phyloP scores from a whole-genome alignment of 2,797 vertebrate genomes.

The Sebastes trivittatus region DNA sequence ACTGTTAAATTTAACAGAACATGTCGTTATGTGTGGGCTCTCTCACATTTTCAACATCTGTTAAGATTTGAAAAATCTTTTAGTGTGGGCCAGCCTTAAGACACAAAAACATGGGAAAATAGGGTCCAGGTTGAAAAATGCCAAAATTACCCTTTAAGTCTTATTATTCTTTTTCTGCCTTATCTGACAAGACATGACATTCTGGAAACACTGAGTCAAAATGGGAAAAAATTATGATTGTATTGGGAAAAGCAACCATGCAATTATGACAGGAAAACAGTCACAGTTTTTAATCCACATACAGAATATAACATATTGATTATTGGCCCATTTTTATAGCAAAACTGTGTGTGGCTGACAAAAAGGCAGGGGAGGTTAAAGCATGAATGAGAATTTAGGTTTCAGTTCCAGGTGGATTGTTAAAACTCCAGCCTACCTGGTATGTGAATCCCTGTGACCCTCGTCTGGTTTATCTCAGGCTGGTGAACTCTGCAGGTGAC shows the following conservation, averaged over 20 bases:
- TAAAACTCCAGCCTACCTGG: not conserved
- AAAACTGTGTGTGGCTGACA: not conserved
- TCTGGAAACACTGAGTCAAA: not conserved
- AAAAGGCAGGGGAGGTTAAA: not conserved
- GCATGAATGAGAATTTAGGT: not conserved
- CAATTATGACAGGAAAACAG: not conserved
- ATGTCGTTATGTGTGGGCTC: no score
- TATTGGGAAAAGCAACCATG: not conserved
- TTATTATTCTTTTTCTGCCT: not conserved
- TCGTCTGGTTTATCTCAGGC: not conserved
- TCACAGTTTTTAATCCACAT: not conserved
- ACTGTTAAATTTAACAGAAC: no score
- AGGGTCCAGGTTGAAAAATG: no score
- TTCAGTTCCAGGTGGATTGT: not conserved
- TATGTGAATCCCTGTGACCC: not conserved
- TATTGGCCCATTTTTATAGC: not conserved
- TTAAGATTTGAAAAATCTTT: no score
- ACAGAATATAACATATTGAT: not conserved
- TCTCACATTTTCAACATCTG: not conserved
- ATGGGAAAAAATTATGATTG: not conserved
- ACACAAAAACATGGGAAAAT: no score
- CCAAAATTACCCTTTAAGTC: not conserved
- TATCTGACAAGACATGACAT: not conserved
- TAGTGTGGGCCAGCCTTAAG: no score
- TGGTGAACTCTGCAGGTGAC: slow-evolving; percentile 18